Base-by-base conservation (phyloP, 2,888 invertebrate species). In the Teleogryllus oceanicus region DNA sequence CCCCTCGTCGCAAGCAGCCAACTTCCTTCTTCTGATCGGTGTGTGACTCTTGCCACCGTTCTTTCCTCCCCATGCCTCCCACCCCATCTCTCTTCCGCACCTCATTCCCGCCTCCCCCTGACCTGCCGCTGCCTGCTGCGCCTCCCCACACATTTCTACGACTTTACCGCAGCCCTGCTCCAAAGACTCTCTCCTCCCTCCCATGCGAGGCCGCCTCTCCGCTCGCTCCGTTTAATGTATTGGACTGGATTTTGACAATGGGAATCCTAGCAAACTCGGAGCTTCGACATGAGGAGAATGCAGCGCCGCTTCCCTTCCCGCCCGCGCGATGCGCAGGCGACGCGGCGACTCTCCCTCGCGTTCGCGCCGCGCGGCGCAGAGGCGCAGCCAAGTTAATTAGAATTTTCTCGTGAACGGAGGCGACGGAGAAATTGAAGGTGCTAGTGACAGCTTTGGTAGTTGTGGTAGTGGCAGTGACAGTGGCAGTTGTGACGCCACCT, bases 171-270 rank as follows among this genome's bases (percentile, higher is more conserved):
- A 62, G n/a, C 62, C 62, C n/a, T 62, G 16, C 62, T n/a, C 62
- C 62, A 5, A 13, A 13, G n/a, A 13, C 12, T 62, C n/a, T 62
- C 12, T 62, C n/a, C 62, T 62, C n/a, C 11, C 13, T 62, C n/a
- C 62, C 62, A 4, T n/a, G n/a, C 37, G 37, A 37, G 37, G 37
- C 62, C 62, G n/a, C 62, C 62, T n/a, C 62, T 62, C 62, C 62
- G 16, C 62, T 62, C 62, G 13, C 62, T 12, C 62, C 62, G 62
- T 62, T 62, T 62, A 62, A 62, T 62, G 62, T 62, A 62, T 62
- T 62, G 62, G 62, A 62, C 62, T 62, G 62, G 62, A 62, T 62
- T 62, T 62, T 62, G n/a, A 62, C 62, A 62, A 62, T 62, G 62
- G 62, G 62, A 62, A 62, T 62, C 62, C 62, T 62, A 62, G 11